Evolutionary conservation across 2,113 vertebrate genomes (phyloP).

Genomic region (Xiphorhynchus elegans): DNA sequence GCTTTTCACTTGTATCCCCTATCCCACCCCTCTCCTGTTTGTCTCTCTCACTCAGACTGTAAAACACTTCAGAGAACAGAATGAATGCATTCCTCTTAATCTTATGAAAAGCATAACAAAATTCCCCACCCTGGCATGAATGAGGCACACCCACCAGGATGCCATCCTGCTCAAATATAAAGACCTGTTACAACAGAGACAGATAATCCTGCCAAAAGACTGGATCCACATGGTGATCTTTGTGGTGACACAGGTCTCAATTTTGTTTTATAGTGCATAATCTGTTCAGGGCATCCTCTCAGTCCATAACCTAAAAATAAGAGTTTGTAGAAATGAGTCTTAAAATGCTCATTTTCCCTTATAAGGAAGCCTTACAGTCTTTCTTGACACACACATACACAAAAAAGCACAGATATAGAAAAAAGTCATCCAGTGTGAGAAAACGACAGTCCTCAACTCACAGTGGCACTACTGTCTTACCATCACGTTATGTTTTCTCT

Average conservation of each 20-base stretch:
- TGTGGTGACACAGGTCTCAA: fast-evolving
- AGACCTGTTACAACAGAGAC: background rate
- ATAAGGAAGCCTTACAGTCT: background rate
- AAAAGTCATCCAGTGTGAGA: background rate
- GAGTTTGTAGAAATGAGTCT: background rate
- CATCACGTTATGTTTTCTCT: background rate
- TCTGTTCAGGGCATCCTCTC: background rate
- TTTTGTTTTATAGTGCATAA: background rate
- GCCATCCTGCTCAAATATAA: background rate
- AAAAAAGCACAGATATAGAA: background rate
- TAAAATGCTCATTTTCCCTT: background rate
- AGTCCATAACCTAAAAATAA: background rate
- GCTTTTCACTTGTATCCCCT: background rate
- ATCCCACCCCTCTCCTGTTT: background rate
- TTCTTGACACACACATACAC: background rate
- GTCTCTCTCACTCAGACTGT: background rate
- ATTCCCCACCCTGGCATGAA: background rate
- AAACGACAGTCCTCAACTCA: background rate
- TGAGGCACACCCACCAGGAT: background rate
- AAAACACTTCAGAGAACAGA: background rate
- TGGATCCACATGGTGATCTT: background rate
- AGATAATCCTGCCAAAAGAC: background rate
- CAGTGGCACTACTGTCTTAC: background rate
- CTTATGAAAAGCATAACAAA: background rate
- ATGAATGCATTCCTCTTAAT: background rate